Evolutionary conservation across 2,888 invertebrate genomes (phyloP).

Genomic region (Sclerodermus sp.): DNA sequence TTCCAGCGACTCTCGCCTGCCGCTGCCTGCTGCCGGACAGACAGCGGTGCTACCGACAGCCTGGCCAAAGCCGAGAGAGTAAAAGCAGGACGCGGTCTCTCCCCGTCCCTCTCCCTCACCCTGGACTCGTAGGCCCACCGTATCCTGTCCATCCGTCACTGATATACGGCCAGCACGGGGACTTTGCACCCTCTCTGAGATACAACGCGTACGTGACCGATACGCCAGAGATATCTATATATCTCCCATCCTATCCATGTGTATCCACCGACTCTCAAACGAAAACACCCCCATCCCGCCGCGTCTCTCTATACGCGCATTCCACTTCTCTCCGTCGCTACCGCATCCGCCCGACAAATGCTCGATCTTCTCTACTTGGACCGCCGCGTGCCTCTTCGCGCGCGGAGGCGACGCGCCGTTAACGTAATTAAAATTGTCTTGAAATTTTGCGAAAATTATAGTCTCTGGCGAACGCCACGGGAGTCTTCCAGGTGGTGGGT

Average conservation of each 20-base stretch:
- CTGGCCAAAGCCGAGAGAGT: conserved; percentile 28
- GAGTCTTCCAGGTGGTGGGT: no score
- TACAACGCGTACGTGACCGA: conserved; percentile 54
- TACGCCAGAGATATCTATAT: conserved; percentile 32
- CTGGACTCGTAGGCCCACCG: conserved; percentile 23
- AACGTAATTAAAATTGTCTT: no score
- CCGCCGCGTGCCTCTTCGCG: no score
- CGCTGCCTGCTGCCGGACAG: conserved; percentile 10
- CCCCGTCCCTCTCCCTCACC: no score
- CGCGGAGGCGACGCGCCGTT: no score
- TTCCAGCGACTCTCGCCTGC: conserved; percentile 37
- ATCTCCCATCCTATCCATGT: neutral
- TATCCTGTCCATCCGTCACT: conserved; percentile 46
- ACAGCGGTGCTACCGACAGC: conserved; percentile 31
- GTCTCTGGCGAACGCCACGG: no score
- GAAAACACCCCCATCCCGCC: neutral
- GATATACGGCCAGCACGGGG: conserved; percentile 45
- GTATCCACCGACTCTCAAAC: neutral
- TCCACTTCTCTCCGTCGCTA: no score
- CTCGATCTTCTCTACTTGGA: no score
- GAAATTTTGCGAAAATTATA: no score
- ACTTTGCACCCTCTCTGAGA: conserved; percentile 43
- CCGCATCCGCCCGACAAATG: no score
- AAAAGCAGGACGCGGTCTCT: conserved; percentile 32
- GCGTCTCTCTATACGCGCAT: no score